Percentiles rank a stretch among this genome's conserved stretches.
These are phyloP conservation scores for Acleris literana DNA, from an alignment of 2,888 invertebrate genomes.

Conservation along the genomic window DNA sequence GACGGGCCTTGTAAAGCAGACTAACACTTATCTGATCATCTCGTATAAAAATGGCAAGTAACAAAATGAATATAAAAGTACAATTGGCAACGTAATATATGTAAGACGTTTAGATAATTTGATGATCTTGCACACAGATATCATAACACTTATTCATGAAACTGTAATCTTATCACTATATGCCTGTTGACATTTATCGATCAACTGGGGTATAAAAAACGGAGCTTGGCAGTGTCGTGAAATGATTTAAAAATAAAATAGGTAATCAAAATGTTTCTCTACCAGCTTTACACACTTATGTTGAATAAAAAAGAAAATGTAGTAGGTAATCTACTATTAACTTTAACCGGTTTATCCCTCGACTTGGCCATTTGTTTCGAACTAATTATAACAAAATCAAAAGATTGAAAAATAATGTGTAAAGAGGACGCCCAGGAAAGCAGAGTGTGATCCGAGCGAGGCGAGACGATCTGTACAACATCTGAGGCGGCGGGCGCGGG, in stretches of 20 bases:
- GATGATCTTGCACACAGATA: conserved; percentile 58
- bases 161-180: conserved; percentile 75
- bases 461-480: conserved; percentile 53
- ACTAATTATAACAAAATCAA: conserved; percentile 28
- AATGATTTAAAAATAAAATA: conserved; percentile 54
- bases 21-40: conserved; percentile 17
- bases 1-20: conserved; percentile 3
- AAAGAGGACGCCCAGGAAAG: conserved; percentile 18
- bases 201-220: conserved; percentile 43
- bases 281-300: conserved; percentile 61
- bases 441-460: conserved; percentile 50
- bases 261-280: conserved; percentile 43
- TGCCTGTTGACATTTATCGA: conserved; percentile 52
- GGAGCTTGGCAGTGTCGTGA: conserved; percentile 55
- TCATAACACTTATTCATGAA: conserved; percentile 69
- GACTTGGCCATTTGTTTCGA: conserved; percentile 30
- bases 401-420: conserved; percentile 18
- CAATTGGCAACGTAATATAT: conserved; percentile 1
- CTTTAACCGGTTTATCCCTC: conserved; percentile 11
- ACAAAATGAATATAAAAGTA: conserved; percentile 9
- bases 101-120: conserved; percentile 32
- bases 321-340: conserved; percentile 8
- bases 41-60: conserved; percentile 12
- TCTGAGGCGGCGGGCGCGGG: conserved; percentile 11
- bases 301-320: conserved; percentile 43